Evolutionary conservation across 2,113 vertebrate genomes (phyloP), one percentile per base, ranked within the genome.

Genomic region (Gobio gobio): DNA sequence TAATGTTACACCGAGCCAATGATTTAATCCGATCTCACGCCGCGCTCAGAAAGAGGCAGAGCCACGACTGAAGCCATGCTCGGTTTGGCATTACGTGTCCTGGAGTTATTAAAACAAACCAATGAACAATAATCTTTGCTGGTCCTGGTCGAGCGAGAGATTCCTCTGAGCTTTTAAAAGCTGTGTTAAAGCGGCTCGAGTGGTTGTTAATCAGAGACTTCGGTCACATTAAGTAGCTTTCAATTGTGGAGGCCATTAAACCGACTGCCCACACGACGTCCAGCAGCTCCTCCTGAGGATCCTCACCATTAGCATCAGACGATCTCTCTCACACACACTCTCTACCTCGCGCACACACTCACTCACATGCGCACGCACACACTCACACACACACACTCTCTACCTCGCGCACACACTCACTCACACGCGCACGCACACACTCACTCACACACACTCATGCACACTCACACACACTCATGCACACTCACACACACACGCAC

Each of bases 281-380:
- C 88, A 89, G 80, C 83, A 89, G 89, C 78, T 80, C 87, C 90
- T 91, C 91, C 88, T 88, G 90, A 92, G 91, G 89, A 89, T 90
- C 92, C 92, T 94, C 91, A 93, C 91, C 90, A 92, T 92, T 90
- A 93, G 93, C 93, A 94, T 94, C 93, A 94, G 89, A 91, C 88
- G 89, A 90, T 86, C 87, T 74, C 22, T 49, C 43, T 36, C 36
- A 18, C 47, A 24, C 45, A 75, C 43, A 51, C 4, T 18, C 68
- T n/a, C 68, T 45, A 18, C 22, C 8, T n/a, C 43, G 26, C n/a
- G 16, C 78, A 63, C 58, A 47, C 78, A 26, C 58, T 18, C 6
- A 61, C 20, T 29, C 36, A 5, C 36, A 36, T n/a, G n/a, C n/a
- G n/a, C n/a, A n/a, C n/a, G n/a, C 36, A 40, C 66, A 70, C 33